A percentile compares a stretch with the other conserved stretches of the same genome.
These are phyloP conservation scores for Scalopus aquaticus DNA, from an alignment of 2,113 vertebrate genomes.

Conservation along the genomic window DNA sequence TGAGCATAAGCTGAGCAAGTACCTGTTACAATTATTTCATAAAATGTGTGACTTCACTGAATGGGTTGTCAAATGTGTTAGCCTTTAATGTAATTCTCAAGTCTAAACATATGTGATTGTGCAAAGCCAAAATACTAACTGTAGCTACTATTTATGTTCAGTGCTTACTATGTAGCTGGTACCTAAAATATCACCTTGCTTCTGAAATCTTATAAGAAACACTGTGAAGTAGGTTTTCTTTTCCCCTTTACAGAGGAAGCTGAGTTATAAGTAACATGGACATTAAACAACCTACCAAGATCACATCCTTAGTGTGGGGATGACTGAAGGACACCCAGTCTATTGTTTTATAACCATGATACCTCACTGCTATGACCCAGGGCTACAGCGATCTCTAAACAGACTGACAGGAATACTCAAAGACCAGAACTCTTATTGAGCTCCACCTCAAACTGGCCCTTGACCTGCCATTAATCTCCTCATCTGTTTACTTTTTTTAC, in stretches of 20 bases:
- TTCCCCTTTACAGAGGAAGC: not conserved
- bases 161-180: not conserved
- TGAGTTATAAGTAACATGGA: not conserved
- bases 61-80: not conserved
- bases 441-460: not conserved
- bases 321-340: not conserved
- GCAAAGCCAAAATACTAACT: not conserved
- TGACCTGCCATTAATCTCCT: not conserved
- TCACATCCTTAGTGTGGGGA: not conserved
- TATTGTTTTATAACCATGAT: not conserved
- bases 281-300: not conserved
- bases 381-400: rapidly evolving
- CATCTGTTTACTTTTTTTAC: not conserved
- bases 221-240: not conserved
- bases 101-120: not conserved
- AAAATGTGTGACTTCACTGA: constrained; percentile 13
- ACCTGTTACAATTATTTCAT: not conserved
- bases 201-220: not conserved
- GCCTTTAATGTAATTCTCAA: not conserved
- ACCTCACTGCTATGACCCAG: not conserved
- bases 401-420: not conserved
- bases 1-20: not conserved
- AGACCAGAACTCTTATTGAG: not conserved
- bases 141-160: not conserved
- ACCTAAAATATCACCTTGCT: not conserved